Conservation (phyloP, 2,888 invertebrate genomes). For the Abscondita cerata region DNA sequence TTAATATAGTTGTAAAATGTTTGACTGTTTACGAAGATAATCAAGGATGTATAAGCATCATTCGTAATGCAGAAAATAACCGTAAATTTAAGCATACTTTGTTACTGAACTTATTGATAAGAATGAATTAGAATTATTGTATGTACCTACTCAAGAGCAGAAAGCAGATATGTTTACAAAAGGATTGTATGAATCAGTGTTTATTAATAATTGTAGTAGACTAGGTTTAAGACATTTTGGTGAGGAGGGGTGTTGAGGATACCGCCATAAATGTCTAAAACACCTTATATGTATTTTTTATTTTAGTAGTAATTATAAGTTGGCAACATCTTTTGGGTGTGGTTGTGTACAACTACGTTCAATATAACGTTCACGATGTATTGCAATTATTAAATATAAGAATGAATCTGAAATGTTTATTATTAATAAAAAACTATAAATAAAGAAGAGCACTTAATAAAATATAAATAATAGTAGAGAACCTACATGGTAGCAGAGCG, state of each 20-base stretch:
- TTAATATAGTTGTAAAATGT: neutral
- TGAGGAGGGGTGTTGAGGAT: neutral
- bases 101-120: neutral
- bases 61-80: neutral
- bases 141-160: neutral
- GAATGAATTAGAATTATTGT: neutral
- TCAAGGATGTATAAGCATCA: slow-evolving; percentile 1
- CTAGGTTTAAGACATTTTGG: neutral
- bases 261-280: no score
- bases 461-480: no score
- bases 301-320: no score
- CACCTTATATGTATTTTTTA: no score
- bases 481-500: no score
- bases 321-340: no score
- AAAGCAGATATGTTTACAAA: neutral
- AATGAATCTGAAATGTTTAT: no score
- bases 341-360: no score
- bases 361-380: no score
- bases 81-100: slow-evolving; percentile 3
- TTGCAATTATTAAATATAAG: no score
- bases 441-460: no score
- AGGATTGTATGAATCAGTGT: neutral
- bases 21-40: slow-evolving; percentile 4
- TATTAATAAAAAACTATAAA: no score
- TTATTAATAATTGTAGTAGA: neutral